A percentile compares a stretch with the other conserved stretches of the same genome.
These are phyloP conservation scores for Pagetopsis macropterus DNA, from an alignment of 2,797 vertebrate species.

Conservation along the genomic window DNA sequence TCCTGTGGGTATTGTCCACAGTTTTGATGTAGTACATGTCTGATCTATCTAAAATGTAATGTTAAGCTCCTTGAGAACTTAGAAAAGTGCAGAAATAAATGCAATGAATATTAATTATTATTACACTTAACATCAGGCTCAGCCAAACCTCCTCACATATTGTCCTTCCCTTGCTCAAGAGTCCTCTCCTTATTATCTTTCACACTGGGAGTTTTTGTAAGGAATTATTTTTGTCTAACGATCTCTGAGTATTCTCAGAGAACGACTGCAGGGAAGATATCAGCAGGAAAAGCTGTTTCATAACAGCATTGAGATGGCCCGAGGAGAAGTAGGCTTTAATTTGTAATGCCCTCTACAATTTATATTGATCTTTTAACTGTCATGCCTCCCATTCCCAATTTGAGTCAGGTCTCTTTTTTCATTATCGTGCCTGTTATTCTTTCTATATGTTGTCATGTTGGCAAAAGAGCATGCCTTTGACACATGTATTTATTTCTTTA, in stretches of 20 bases:
- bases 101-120: no score
- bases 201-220: not conserved
- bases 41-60: no score
- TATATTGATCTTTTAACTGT: constrained; percentile 24
- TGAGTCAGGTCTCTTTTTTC: not conserved
- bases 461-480: not conserved
- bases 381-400: constrained; percentile 7
- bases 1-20: no score
- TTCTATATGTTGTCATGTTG: constrained; percentile 8
- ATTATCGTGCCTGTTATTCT: not conserved
- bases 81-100: no score
- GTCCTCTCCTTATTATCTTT: not conserved
- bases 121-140: not conserved
- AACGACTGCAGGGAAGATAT: constrained; percentile 12
- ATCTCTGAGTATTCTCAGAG: constrained; percentile 1
- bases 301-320: constrained; percentile 23
- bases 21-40: no score
- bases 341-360: constrained; percentile 13
- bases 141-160: not conserved
- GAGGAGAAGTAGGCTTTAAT: constrained; percentile 4
- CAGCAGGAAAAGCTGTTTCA: constrained; percentile 6
- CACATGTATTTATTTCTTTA: no score
- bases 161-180: not conserved
- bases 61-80: no score
- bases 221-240: not conserved